Conservation (phyloP, 2,113 vertebrate species). For the Lepisosteus osseus region DNA sequence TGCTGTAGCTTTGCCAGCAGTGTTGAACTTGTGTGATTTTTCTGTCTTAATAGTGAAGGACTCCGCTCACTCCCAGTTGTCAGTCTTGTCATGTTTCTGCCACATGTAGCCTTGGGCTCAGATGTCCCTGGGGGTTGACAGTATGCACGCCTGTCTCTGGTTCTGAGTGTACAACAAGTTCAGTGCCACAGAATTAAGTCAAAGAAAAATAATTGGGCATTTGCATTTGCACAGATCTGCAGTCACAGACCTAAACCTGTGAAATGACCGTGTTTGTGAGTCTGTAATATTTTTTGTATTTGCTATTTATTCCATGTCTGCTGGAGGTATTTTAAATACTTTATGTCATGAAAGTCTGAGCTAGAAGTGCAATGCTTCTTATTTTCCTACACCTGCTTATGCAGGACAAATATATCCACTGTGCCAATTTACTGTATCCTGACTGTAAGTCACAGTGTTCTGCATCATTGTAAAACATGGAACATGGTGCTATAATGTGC, state of each 20-base stretch:
- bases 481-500: no score
- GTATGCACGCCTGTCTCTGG: neutral
- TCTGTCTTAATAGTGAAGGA: neutral
- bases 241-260: neutral
- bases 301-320: neutral
- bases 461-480: neutral
- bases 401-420: no score
- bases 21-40: no score
- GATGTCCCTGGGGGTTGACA: neutral
- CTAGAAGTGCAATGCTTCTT: neutral
- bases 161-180: neutral
- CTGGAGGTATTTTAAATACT: neutral
- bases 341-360: neutral
- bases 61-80: neutral
- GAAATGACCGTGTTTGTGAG: neutral
- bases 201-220: neutral
- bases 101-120: neutral
- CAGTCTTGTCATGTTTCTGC: neutral
- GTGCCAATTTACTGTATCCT: no score
- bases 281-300: neutral
- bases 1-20: no score
- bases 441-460: neutral
- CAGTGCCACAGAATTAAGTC: neutral
- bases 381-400: neutral
- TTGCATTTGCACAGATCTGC: conserved; percentile 5